Base-by-base conservation (phyloP, 1,140 invertebrate species). In the Ladona fulva region DNA sequence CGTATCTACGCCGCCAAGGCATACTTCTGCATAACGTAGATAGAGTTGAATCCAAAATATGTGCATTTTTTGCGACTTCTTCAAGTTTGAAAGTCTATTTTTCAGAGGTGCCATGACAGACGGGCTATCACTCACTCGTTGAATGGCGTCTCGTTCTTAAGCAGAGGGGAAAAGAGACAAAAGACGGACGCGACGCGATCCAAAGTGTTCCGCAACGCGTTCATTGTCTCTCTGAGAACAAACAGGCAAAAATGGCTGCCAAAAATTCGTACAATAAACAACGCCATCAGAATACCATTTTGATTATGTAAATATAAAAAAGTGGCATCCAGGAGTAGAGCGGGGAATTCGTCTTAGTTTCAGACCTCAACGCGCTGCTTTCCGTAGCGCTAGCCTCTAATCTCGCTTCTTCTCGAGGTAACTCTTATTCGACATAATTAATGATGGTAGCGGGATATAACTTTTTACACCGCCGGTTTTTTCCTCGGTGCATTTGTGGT, bases 361-460 rank as follows among this genome's bases (percentile, higher is more conserved):
- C 44, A 52, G 10, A 19, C 10, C 44, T 19, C 44, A 10, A 19
- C 19, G 44, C 44, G 44, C 44, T 11, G 10, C 52, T 12, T 12
- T 12, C 52, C 52, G 16, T 66, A 37, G 8, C 8, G 29, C 8
- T 1, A 37, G 3, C n/a, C 52, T 66, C 52, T 22, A 16, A 66
- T 22, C 52, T 22, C n/a, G 52, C 52, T 66, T 12, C 52, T 66
- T 22, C 52, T 12, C 1, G 29, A 22, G 52, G 52, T 66, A 6
- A 66, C 52, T 66, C 52, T 66, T 66, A 66, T 66, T 66, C 12
- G 52, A 66, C 52, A 22, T 66, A 66, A 66, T 66, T 66, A 66
- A 66, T 66, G 52, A 66, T 66, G 52, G 16, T 22, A 66, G 52
- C 14, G 52, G 52, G n/a, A 66, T 66, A 66, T 66, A 66, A 66